Evolutionary conservation across 2,888 invertebrate genomes (phyloP), one percentile per base, ranked within the genome.

Genomic region (Phengaris alcon): DNA sequence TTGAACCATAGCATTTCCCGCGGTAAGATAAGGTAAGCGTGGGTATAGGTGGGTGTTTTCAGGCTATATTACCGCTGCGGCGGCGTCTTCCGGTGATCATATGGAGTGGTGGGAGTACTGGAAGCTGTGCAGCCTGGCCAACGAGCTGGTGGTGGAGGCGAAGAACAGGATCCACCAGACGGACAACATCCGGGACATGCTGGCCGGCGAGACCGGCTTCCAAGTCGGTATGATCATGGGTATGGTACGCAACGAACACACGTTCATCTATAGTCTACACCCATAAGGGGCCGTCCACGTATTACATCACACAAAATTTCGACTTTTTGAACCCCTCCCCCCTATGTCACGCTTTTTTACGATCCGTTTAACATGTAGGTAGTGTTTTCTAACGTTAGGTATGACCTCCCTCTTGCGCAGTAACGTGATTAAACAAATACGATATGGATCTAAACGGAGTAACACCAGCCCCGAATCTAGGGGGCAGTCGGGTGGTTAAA

Each of bases 181-280:
- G 0, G 76, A 78, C 2, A 75, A 52, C 0, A 75, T 83, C 0
- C 73, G 78, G 0, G 79, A 82, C 7, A 68, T 68, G 0, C 75
- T 77, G 8, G 46, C 76, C 0, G 7, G 4, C 0, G 51, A 13
- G 1, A 22, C 68, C 3, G 75, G 79, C 0, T 83, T 80, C 55
- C 79, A 80, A 44, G 55, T 82, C 12, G 83, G 83, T 1, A 77
- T 77, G 69, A 59, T 80, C 4, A 76, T 81, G 12, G 81, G 81
- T 81, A 78, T 22, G n/a, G 22, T 8, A n/a, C n/a, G 7, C 35
- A 35, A 35, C 35, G 35, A 35, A 35, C 35, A 35, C 35, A 22
- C 22, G 22, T 22, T 22, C 22, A 22, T 22, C 22, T 22, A 22
- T 22, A 22, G 22, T 22, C 22, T 22, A 22, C 1, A 22, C 22